These are phyloP conservation scores for Sturmia bella DNA, from an alignment of 2,888 invertebrate genomes.

Conservation along the genomic window DNA sequence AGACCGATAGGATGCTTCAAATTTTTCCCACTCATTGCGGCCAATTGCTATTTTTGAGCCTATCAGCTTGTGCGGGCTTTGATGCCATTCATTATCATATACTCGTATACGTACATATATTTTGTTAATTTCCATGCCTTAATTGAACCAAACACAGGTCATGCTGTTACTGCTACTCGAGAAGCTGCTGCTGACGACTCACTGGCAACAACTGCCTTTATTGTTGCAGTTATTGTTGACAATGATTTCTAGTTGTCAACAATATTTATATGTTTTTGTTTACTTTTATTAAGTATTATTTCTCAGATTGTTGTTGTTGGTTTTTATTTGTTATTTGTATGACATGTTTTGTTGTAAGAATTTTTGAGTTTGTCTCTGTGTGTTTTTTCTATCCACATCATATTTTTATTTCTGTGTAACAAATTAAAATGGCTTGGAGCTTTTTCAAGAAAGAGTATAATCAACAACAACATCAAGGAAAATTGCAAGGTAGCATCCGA, in stretches of 20 bases:
- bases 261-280: slow-evolving; percentile 64
- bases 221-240: slow-evolving; percentile 66
- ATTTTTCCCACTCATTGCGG: no score
- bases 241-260: slow-evolving; percentile 68
- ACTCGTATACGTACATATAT: neutral
- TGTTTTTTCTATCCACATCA: neutral
- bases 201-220: neutral
- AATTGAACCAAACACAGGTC: slow-evolving; percentile 55
- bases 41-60: no score
- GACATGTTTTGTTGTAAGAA: slow-evolving; percentile 73
- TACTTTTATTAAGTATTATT: slow-evolving; percentile 66
- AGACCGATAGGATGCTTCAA: no score
- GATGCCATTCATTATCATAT: no score
- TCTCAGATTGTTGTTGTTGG: slow-evolving; percentile 43
- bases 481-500: slow-evolving; percentile 27
- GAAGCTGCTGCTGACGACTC: slow-evolving; percentile 10
- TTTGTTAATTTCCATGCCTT: slow-evolving; percentile 6
- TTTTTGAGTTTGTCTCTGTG: slow-evolving; percentile 39
- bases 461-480: slow-evolving; percentile 48
- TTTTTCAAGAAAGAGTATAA: slow-evolving; percentile 34
- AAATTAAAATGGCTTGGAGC: slow-evolving; percentile 68
- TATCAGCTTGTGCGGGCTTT: no score
- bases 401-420: slow-evolving; percentile 50
- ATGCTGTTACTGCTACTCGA: slow-evolving; percentile 45
- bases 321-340: slow-evolving; percentile 72